A percentile compares a stretch with the other conserved stretches of the same genome.
These are phyloP conservation scores for Solenodon paradoxus DNA, from an alignment of 2,113 vertebrate genomes.

Conservation along the genomic window DNA sequence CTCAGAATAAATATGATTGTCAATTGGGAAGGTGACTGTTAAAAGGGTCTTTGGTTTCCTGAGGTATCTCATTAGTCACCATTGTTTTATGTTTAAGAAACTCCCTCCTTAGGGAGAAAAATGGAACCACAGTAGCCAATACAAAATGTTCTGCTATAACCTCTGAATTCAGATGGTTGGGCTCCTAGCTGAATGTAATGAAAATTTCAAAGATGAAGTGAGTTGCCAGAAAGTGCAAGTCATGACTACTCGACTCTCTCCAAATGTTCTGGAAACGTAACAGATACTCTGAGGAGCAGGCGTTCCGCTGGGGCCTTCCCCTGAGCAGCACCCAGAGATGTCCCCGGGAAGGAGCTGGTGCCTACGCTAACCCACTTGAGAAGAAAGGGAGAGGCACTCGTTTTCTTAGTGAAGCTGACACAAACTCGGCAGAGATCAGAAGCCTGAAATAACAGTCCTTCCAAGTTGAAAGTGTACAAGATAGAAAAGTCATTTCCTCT, in stretches of 20 bases:
- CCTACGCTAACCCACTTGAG: background rate
- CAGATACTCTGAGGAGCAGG: background rate
- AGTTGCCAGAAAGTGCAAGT: background rate
- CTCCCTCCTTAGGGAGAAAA: background rate
- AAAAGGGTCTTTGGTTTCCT: background rate
- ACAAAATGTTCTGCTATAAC: background rate
- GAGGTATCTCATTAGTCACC: background rate
- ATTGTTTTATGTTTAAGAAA: background rate
- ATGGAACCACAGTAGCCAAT: background rate
- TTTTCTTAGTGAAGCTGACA: background rate
- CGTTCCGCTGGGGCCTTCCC: background rate
- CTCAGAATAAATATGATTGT: background rate
- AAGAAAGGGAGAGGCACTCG: background rate
- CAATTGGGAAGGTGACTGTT: background rate
- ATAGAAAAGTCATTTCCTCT: background rate
- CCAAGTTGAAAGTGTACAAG: background rate
- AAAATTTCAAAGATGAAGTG: background rate
- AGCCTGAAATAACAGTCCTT: background rate
- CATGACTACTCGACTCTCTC: background rate
- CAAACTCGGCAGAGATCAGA: background rate
- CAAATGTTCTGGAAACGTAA: background rate
- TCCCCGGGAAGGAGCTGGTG: background rate
- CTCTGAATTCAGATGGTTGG: background rate
- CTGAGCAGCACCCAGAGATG: background rate
- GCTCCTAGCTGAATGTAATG: background rate